Evolutionary conservation across 2,888 invertebrate species (phyloP).

Genomic region (Serrognathus titanus): DNA sequence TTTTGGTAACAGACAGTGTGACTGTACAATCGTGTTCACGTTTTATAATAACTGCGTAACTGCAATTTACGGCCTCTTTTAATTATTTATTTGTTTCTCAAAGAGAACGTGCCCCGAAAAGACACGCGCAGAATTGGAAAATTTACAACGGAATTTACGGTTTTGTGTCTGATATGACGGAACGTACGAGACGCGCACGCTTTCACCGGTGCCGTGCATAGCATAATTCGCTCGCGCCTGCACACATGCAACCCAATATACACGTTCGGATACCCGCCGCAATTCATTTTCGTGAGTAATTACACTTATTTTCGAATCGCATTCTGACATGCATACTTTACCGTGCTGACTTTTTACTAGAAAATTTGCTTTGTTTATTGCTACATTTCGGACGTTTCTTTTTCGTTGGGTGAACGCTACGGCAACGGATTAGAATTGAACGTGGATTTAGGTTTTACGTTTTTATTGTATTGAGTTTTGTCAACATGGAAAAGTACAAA

Average conservation of each 20-base stretch:
- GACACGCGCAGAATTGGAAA: no score
- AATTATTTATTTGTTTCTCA: no score
- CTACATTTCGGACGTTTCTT: background rate
- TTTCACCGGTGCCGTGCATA: no score
- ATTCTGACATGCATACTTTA: no score
- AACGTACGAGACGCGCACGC: no score
- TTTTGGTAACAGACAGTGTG: no score
- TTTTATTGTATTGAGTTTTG: conserved; percentile 57
- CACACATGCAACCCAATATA: background rate
- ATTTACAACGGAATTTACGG: no score
- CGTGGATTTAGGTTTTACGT: conserved; percentile 44
- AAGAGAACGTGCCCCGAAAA: no score
- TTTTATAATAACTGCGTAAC: no score
- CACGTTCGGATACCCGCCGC: background rate
- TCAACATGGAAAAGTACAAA: conserved; percentile 63
- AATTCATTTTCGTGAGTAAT: background rate
- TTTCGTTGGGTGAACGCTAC: background rate
- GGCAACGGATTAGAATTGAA: conserved; percentile 3
- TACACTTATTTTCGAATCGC: background rate
- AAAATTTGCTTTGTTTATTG: background rate
- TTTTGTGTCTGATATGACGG: no score
- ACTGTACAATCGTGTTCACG: no score
- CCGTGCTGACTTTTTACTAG: background rate
- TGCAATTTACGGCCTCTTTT: no score
- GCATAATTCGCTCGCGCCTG: background rate